Evolutionary conservation across 2,797 vertebrate species (phyloP).

Genomic region (Psittacula echo): DNA sequence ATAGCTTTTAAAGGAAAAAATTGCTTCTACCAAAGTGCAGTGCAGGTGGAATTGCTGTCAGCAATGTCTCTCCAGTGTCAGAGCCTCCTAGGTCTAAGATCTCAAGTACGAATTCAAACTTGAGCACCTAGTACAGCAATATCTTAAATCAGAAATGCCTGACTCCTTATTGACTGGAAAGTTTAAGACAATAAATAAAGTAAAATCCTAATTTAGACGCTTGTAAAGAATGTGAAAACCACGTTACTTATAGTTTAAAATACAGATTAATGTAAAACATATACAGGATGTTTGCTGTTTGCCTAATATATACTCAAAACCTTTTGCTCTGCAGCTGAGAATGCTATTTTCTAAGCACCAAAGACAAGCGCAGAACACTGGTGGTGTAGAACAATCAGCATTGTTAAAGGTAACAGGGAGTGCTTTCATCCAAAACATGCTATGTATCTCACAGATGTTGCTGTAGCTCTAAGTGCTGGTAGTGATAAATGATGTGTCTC

Average conservation of each 20-base stretch:
- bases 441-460: neutral
- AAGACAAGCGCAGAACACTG: neutral
- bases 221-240: neutral
- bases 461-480: constrained; percentile 10
- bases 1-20: neutral
- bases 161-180: neutral
- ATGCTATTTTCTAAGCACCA: neutral
- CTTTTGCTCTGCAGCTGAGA: constrained; percentile 9
- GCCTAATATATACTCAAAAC: constrained; percentile 9
- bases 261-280: neutral
- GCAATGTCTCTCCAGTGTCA: neutral
- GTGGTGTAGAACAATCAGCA: constrained; percentile 39
- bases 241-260: neutral
- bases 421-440: constrained; percentile 43
- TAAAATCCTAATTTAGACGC: neutral
- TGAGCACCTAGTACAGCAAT: neutral
- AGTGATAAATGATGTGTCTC: constrained; percentile 16
- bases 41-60: neutral
- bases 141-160: neutral
- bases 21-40: neutral
- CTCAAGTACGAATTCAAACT: neutral
- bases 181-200: neutral
- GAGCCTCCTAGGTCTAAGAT: neutral
- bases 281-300: neutral
- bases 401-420: constrained; percentile 63